Percentiles rank a stretch among this genome's conserved stretches.
These are phyloP conservation scores for Scaptomyza montana DNA, from an alignment of 1,140 invertebrate species.

Conservation along the genomic window DNA sequence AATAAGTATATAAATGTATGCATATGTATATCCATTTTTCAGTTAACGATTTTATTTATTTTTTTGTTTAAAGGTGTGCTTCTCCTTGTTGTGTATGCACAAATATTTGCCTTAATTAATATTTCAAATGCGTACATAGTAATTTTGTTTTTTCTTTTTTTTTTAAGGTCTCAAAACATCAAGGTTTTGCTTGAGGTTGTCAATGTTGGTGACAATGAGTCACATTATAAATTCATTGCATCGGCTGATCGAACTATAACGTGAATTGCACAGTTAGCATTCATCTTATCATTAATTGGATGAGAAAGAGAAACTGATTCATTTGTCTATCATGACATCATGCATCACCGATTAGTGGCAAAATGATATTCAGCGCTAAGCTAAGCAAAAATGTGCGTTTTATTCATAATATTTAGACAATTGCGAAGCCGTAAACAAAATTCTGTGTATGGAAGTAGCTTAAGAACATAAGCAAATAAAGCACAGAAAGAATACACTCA, in stretches of 20 bases:
- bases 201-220: slow-evolving; percentile 24
- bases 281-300: slow-evolving; percentile 23
- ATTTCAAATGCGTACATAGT: slow-evolving; percentile 29
- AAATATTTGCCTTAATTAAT: slow-evolving; percentile 47
- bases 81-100: slow-evolving; percentile 12
- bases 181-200: slow-evolving; percentile 9
- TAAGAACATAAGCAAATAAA: slow-evolving; percentile 26
- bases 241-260: slow-evolving; percentile 1
- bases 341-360: background rate
- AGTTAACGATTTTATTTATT: slow-evolving; percentile 1
- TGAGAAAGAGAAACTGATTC: slow-evolving; percentile 31
- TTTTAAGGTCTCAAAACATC: slow-evolving; percentile 22
- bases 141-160: slow-evolving; percentile 14
- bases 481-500: slow-evolving; percentile 10
- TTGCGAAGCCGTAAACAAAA: slow-evolving; percentile 13
- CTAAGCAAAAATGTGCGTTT: too few species aligned
- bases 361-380: slow-evolving; percentile 13
- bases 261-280: background rate
- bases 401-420: slow-evolving; percentile 6
- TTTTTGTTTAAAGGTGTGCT: slow-evolving; percentile 9
- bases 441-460: slow-evolving; percentile 20
- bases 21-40: slow-evolving; percentile 18
- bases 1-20: slow-evolving; percentile 15
- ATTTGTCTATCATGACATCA: slow-evolving; percentile 43
- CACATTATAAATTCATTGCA: background rate